These are phyloP conservation scores for Alosa alosa DNA, from an alignment of 2,113 vertebrate species.

Conservation along the genomic window DNA sequence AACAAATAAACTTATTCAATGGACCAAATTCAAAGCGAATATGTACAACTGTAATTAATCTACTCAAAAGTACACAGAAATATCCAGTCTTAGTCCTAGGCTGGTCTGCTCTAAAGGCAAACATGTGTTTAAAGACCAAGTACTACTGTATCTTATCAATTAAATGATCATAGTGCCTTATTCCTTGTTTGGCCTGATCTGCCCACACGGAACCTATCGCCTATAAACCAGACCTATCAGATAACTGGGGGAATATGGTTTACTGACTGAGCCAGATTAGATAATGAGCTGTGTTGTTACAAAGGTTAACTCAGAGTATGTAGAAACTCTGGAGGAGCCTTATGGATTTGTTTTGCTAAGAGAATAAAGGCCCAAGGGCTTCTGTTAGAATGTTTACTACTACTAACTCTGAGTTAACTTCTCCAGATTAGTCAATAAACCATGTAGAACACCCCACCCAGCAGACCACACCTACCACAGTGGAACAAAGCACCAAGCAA, in stretches of 20 bases:
- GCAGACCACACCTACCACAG: background rate
- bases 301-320: too few species aligned
- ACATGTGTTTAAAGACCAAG: background rate
- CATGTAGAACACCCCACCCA: background rate
- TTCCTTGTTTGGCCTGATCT: background rate
- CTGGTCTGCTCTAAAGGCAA: constrained; percentile 13
- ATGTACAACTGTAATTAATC: background rate
- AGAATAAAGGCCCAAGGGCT: too few species aligned
- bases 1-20: background rate
- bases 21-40: background rate
- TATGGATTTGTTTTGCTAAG: too few species aligned
- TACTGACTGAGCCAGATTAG: too few species aligned
- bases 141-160: too few species aligned
- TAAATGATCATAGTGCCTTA: too few species aligned
- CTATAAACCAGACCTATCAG: background rate
- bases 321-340: too few species aligned
- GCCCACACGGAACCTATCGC: background rate
- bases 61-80: background rate
- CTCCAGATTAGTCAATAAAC: too few species aligned
- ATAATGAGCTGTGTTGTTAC: too few species aligned
- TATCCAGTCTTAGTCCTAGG: background rate
- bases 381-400: too few species aligned
- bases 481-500: background rate
- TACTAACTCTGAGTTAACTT: too few species aligned
- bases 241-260: background rate